Base-by-base conservation (phyloP, 2,888 invertebrate species). In the Exocentrus adspersus region DNA sequence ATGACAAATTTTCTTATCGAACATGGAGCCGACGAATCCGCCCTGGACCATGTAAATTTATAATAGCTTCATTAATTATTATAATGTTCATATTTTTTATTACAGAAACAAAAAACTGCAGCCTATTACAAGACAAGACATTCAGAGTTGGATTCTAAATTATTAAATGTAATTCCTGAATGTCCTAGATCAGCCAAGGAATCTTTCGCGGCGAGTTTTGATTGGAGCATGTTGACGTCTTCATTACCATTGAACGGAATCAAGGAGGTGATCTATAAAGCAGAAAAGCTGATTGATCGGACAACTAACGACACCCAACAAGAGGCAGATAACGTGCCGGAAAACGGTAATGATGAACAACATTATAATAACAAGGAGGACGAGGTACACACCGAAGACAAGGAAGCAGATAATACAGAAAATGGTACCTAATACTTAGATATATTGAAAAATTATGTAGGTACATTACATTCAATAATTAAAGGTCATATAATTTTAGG, bases 71-170 rank as follows among this genome's bases (percentile, higher is more conserved):
- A 20, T 46, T 53, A 60, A 53, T 12, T 54, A 12, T 32, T 21
- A 59, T 45, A 45, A 0, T 51, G 12, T 28, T n/a, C n/a, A n/a
- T n/a, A n/a, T n/a, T n/a, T n/a, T n/a, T n/a, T n/a, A n/a, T n/a
- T n/a, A n/a, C 84, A 95, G 94, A 93, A 89, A 88, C 91, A 92
- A 82, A 92, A 90, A 85, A 90, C 92, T 1, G 89, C 95, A 1
- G 89, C 88, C 7, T 92, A 91, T 81, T 95, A 95, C 80, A 87
- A 89, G 77, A 92, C 88, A 71, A 88, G 90, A 75, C 87, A 89
- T 14, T 87, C 88, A 68, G 95, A 95, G 80, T 86, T 95, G 65
- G 94, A 95, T 75, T 86, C 89, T 70, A 88, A 87, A 62, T 83
- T 89, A 48, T 84, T 95, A 21, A 86, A 87, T 65, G 87, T 88